These are phyloP conservation scores for Pholis gunnellus DNA, from an alignment of 2,113 vertebrate genomes.

Conservation along the genomic window DNA sequence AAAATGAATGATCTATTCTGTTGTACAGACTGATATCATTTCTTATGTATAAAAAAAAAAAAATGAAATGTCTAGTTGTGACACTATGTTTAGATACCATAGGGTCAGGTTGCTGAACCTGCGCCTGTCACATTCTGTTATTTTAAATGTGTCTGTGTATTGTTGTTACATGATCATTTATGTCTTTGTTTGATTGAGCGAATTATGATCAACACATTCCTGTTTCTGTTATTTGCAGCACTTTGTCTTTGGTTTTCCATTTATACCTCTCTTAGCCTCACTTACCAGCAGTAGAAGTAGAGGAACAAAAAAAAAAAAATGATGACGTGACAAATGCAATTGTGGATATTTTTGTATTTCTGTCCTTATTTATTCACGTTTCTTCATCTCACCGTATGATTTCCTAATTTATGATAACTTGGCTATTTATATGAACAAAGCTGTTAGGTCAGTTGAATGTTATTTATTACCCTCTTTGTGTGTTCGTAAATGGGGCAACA, in stretches of 20 bases:
- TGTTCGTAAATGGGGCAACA: slow-evolving; percentile 86
- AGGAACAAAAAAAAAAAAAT: slow-evolving; percentile 72
- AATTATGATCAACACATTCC: slow-evolving; percentile 63
- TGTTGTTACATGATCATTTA: slow-evolving; percentile 77
- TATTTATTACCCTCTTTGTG: slow-evolving; percentile 85
- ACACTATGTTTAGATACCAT: slow-evolving; percentile 82
- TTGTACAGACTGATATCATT: slow-evolving; percentile 86
- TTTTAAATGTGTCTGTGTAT: slow-evolving; percentile 75
- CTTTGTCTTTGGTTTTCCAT: slow-evolving; percentile 70
- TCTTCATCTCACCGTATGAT: slow-evolving; percentile 81
- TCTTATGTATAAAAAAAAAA: slow-evolving; percentile 78
- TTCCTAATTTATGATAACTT: slow-evolving; percentile 88
- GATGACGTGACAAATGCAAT: slow-evolving; percentile 82
- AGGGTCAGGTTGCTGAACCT: slow-evolving; percentile 77
- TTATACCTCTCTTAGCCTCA: slow-evolving; percentile 72
- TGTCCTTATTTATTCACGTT: slow-evolving; percentile 82
- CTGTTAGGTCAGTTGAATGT: slow-evolving; percentile 87
- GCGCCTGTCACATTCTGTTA: slow-evolving; percentile 71
- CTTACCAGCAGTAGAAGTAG: slow-evolving; percentile 84
- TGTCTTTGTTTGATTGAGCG: slow-evolving; percentile 68
- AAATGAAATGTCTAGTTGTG: slow-evolving; percentile 83
- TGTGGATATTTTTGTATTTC: slow-evolving; percentile 95
- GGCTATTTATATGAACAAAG: slow-evolving; percentile 90
- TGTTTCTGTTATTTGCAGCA: slow-evolving; percentile 69
- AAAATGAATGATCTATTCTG: slow-evolving; percentile 86